phyloP scores from a whole-genome alignment of 2,113 vertebrate species.

The Nasalis larvatus region DNA sequence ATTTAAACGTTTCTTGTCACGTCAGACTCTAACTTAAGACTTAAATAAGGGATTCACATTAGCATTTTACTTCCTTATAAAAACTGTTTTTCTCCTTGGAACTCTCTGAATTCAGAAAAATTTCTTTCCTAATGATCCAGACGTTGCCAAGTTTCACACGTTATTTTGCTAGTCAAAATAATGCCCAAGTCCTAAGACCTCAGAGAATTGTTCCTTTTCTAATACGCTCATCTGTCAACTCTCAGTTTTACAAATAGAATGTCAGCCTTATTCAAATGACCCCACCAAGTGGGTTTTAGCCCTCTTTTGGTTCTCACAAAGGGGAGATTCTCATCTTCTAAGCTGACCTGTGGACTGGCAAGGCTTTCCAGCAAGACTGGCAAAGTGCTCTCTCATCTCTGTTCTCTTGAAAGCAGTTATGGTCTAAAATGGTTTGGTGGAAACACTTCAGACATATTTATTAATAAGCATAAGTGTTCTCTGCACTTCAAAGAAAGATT shows the following conservation, averaged over 20 bases:
- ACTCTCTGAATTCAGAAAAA: background rate
- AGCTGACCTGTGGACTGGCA: constrained; percentile 37
- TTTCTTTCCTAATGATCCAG: background rate
- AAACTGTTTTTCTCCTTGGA: constrained; percentile 33
- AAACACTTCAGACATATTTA: constrained; percentile 71
- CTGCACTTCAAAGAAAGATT: background rate
- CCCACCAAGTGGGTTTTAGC: constrained; percentile 48
- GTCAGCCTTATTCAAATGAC: constrained; percentile 67
- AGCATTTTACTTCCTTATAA: background rate
- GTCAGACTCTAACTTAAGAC: background rate
- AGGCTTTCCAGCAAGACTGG: constrained; percentile 47
- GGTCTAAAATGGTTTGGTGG: constrained; percentile 42
- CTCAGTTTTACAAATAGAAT: constrained; percentile 31
- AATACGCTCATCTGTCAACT: background rate
- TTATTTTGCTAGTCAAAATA: background rate
- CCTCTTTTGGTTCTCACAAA: background rate
- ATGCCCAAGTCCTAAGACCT: background rate
- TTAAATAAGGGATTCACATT: background rate
- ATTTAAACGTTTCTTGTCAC: background rate
- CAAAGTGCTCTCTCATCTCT: constrained; percentile 56
- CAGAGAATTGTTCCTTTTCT: background rate
- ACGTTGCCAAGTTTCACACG: background rate
- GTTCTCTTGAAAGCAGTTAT: constrained; percentile 67
- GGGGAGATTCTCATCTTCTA: constrained; percentile 47
- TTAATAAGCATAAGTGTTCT: constrained; percentile 33